A percentile compares a stretch with the other conserved stretches of the same genome.
phyloP scores from a whole-genome alignment of 2,113 vertebrate genomes.

The Erythrocercus mccallii region DNA sequence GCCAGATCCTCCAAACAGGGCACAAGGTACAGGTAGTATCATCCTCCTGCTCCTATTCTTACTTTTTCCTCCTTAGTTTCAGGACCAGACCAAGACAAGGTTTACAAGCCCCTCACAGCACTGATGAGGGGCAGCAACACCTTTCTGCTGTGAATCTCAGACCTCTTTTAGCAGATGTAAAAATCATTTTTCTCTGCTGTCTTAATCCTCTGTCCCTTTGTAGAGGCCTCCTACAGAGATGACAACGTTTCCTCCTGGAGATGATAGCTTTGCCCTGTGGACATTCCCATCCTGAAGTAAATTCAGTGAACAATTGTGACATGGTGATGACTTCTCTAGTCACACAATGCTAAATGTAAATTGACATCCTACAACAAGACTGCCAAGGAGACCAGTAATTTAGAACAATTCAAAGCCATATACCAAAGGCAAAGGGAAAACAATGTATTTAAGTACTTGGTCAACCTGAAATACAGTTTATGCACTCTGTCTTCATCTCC shows the following conservation, averaged over 20 bases:
- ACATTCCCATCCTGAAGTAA: neutral
- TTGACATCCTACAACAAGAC: neutral
- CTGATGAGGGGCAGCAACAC: neutral
- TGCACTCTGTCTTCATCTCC: neutral
- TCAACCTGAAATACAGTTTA: neutral
- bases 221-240: neutral
- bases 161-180: neutral
- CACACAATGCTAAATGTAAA: neutral
- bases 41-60: neutral
- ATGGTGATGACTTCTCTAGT: neutral
- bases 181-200: neutral
- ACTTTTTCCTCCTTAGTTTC: neutral
- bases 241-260: neutral
- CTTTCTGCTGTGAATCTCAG: neutral
- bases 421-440: neutral
- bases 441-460: neutral
- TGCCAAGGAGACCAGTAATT: neutral
- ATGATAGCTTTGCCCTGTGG: neutral
- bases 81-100: neutral
- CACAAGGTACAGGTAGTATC: neutral
- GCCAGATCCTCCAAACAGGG: neutral
- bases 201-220: neutral
- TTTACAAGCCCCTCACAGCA: neutral
- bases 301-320: neutral
- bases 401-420: neutral